phyloP scores from a whole-genome alignment of 2,797 vertebrate genomes.

The Lutjanus campechanus region DNA sequence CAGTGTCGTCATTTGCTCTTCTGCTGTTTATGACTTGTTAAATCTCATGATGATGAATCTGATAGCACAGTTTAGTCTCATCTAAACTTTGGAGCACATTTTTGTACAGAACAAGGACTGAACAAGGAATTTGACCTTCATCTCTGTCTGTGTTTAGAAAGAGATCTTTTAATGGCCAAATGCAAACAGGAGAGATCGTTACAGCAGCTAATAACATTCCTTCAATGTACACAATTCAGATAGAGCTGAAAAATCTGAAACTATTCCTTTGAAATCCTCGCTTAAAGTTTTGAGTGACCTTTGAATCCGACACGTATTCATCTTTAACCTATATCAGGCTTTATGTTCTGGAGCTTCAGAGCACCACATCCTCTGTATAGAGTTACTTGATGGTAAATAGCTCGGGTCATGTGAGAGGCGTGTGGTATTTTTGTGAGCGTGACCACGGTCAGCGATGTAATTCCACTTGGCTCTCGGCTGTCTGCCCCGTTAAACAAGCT shows the following conservation, averaged over 20 bases:
- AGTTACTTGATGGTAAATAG: constrained; percentile 70
- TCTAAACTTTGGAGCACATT: neutral
- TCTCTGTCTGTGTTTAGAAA: neutral
- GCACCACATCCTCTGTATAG: constrained; percentile 40
- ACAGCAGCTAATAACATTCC: neutral
- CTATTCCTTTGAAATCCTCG: neutral
- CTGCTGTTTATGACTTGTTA: neutral
- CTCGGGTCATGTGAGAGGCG: constrained; percentile 59
- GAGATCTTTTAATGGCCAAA: neutral
- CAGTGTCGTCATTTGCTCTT: neutral
- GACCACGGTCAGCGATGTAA: constrained; percentile 42
- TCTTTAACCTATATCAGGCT: constrained; percentile 14
- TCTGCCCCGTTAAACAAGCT: constrained; percentile 39
- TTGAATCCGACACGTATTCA: neutral
- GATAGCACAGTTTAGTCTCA: neutral
- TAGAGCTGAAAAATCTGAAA: neutral
- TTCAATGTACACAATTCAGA: neutral
- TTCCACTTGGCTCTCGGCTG: constrained; percentile 58
- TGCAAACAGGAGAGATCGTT: neutral
- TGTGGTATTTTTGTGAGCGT: constrained; percentile 62
- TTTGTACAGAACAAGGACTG: neutral
- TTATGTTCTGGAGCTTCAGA: constrained; percentile 31
- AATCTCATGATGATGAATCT: neutral
- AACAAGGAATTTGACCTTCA: neutral
- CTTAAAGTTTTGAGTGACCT: neutral